These are phyloP conservation scores for Pteropus alecto DNA, from an alignment of 2,113 vertebrate genomes.

Conservation along the genomic window DNA sequence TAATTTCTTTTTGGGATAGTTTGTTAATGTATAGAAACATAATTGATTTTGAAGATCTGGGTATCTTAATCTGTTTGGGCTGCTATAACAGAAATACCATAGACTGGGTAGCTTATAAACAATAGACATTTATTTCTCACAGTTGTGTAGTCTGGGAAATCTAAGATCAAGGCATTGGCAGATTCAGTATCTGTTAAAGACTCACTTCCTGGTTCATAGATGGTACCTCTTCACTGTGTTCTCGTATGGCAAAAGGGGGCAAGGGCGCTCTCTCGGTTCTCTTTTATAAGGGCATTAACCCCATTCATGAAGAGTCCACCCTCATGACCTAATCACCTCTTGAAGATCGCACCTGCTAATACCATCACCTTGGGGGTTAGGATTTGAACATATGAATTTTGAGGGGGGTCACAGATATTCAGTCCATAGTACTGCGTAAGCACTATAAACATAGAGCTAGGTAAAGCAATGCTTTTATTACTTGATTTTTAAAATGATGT, in stretches of 20 bases:
- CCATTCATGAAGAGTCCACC: neutral
- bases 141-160: neutral
- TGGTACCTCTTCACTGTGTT: neutral
- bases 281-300: neutral
- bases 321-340: neutral
- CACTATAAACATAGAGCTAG: neutral
- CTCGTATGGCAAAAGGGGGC: neutral
- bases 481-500: neutral
- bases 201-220: neutral
- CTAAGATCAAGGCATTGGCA: neutral
- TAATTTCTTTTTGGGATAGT: neutral
- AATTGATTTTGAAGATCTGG: neutral
- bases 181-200: neutral
- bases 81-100: neutral
- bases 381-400: neutral
- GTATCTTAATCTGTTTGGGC: neutral
- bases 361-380: neutral
- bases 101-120: neutral
- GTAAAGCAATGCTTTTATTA: neutral
- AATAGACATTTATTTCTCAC: neutral
- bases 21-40: neutral
- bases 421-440: neutral
- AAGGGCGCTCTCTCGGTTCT: neutral
- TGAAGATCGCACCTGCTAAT: neutral
- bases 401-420: neutral